These are phyloP conservation scores for Drosophila demipolita DNA, from an alignment of 2,888 invertebrate genomes.

Conservation along the genomic window DNA sequence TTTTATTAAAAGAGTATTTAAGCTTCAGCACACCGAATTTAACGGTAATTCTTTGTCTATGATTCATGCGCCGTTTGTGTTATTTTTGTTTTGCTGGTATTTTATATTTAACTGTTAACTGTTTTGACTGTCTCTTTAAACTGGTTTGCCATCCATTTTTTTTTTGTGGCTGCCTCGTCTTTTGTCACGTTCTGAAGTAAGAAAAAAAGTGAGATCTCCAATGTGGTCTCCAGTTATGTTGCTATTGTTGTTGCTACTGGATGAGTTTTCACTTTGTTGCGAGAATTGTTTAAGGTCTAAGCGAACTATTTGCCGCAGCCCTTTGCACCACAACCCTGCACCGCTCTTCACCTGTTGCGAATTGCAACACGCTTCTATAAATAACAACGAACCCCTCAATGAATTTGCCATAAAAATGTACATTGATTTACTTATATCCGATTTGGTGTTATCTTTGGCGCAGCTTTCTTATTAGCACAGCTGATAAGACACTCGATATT, in stretches of 20 bases:
- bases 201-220: constrained; percentile 69
- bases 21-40: not conserved
- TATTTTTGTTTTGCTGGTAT: constrained; percentile 17
- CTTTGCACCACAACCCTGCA: not conserved
- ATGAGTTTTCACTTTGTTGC: constrained; percentile 66
- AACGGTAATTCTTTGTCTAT: constrained; percentile 44
- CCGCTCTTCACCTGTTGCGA: constrained; percentile 46
- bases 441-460: constrained; percentile 40
- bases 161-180: constrained; percentile 36
- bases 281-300: constrained; percentile 18
- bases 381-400: constrained; percentile 19
- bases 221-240: constrained; percentile 30
- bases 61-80: constrained; percentile 51
- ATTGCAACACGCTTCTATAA: constrained; percentile 46
- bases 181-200: constrained; percentile 73
- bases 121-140: constrained; percentile 56
- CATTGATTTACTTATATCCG: constrained; percentile 39
- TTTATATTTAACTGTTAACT: constrained; percentile 33
- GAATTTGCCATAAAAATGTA: constrained; percentile 25
- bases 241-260: constrained; percentile 28
- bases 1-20: constrained; percentile 2
- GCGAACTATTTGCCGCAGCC: constrained; percentile 8
- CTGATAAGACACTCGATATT: constrained; percentile 51
- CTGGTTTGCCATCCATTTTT: constrained; percentile 63
- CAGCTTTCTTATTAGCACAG: constrained; percentile 36